Evolutionary conservation across 2,113 vertebrate species (phyloP).

Genomic region (Cryptoleucopteryx plumbea): DNA sequence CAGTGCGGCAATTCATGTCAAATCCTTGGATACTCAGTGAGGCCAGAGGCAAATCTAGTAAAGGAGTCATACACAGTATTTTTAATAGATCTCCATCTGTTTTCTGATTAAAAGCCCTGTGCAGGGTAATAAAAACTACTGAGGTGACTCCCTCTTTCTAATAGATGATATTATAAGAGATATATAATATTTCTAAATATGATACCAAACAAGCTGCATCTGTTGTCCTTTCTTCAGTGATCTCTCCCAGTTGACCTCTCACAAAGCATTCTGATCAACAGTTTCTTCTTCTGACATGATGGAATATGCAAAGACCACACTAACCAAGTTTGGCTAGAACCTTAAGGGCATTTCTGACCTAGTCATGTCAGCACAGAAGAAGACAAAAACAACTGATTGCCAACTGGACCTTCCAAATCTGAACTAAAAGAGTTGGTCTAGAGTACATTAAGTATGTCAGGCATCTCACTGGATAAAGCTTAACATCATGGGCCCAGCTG

Average conservation of each 20-base stretch:
- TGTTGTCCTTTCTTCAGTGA: neutral
- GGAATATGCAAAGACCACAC: neutral
- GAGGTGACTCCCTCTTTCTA: neutral
- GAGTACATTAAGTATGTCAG: neutral
- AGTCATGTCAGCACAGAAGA: neutral
- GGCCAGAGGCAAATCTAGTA: neutral
- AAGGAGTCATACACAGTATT: neutral
- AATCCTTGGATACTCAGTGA: neutral
- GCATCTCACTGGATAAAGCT: neutral
- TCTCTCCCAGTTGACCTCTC: neutral
- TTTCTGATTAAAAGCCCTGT: neutral
- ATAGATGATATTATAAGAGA: neutral
- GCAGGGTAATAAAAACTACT: neutral
- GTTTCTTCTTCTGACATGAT: neutral
- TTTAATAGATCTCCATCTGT: neutral
- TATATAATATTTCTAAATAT: neutral
- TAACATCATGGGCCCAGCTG: neutral
- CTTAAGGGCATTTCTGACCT: neutral
- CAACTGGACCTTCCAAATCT: neutral
- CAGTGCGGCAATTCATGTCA: neutral
- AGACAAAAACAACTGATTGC: neutral
- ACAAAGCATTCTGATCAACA: neutral
- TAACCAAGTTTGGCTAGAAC: neutral
- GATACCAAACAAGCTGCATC: neutral
- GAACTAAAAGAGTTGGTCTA: neutral